Base-by-base conservation (phyloP, 1,140 invertebrate genomes). In the Streblospio benedicti region DNA sequence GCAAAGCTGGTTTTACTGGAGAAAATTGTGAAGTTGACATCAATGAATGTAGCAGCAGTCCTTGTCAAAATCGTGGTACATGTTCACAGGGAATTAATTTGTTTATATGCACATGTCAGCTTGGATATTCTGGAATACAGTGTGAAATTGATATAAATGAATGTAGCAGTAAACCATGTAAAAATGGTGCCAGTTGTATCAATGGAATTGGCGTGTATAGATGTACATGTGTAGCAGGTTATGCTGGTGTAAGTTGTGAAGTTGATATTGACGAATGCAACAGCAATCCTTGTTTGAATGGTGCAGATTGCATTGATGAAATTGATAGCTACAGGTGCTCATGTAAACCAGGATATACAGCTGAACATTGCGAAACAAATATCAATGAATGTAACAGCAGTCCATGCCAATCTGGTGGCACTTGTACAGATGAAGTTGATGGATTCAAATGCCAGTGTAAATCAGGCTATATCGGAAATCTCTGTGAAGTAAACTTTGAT, bases 1-100 rank as follows among this genome's bases (percentile, higher is more conserved):
- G 61, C 50, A 31, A 49, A 9, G 49, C 59, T 12, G 55, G 65
- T 12, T 91, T 87, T 72, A 92, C 88, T 0, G 91, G 91, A 0
- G 87, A 87, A 0, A 93, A 93, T 71, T 95, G 91, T 69, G 86
- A 91, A 63, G 79, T 80, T 23, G 91, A 94, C 74, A 89, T 93
- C 62, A 87, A 95, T 77, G 91, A 95, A 69, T 93, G 91, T 72
- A 33, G 18, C 1, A 84, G 86, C 2, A 84, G 83, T 68, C 89
- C 88, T 23, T 60, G 59, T 60, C 25, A 27, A 23, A 60, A 60
- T n/a, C 32, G 50, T 41, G 59, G 35, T n/a, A 27, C 59, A 4
- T 99, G 97, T 74, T 90, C 92, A 70, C 91, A 94, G 78, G 79
- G 91, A 1, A 27, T 33, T 41, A 56, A 56, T 43, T n/a, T 16